phyloP scores from a whole-genome alignment of 2,888 invertebrate species.

The Chironomus tentans region DNA sequence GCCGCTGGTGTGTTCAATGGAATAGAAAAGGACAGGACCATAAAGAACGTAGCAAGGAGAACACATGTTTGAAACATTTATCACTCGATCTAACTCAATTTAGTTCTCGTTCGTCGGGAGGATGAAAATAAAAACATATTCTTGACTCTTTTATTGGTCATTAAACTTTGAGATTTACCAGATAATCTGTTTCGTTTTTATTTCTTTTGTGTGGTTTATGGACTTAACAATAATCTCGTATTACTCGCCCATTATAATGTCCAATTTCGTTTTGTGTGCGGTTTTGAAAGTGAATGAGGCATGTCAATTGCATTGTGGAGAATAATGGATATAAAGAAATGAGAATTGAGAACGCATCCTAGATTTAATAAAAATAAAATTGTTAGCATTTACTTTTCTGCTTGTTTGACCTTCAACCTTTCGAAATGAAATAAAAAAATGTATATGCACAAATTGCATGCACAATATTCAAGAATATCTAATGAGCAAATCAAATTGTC shows the following conservation, averaged over 20 bases:
- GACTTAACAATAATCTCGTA: background rate
- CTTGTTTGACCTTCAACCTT: background rate
- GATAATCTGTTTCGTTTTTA: conserved; percentile 9
- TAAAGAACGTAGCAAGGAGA: background rate
- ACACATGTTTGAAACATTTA: conserved; percentile 8
- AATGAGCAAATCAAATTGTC: background rate
- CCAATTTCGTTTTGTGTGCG: background rate
- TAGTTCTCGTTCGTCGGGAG: background rate
- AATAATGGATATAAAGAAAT: background rate
- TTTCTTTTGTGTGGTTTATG: background rate
- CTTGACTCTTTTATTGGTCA: conserved; percentile 6
- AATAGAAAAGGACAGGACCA: no score
- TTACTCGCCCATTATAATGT: background rate
- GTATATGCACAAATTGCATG: background rate
- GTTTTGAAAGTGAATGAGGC: background rate
- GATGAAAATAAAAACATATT: background rate
- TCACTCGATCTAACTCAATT: conserved; percentile 8
- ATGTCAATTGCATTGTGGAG: background rate
- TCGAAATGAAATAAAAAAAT: background rate
- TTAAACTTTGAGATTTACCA: conserved; percentile 24
- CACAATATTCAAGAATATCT: background rate
- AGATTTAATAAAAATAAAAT: background rate
- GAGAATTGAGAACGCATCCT: conserved; percentile 6
- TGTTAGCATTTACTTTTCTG: background rate
- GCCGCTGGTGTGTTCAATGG: background rate